Percentiles rank a stretch among this genome's conserved stretches.
Conservation (phyloP, 2,113 vertebrate species). For the Ctenomys sociabilis region DNA sequence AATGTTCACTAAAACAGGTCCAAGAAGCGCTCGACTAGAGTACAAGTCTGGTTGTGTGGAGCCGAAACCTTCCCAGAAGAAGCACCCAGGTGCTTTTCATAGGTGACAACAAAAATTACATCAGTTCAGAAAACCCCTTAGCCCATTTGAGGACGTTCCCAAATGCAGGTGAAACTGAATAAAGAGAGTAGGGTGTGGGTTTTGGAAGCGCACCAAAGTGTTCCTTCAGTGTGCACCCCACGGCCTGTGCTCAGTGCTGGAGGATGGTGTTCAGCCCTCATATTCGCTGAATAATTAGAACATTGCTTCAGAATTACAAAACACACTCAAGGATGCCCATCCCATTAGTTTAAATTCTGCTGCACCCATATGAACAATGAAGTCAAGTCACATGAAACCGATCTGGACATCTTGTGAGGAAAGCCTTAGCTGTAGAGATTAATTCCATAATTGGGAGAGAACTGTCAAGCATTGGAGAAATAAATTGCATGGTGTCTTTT, state of each 20-base stretch:
- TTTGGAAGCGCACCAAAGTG: background rate
- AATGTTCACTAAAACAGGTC: background rate
- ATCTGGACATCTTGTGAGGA: background rate
- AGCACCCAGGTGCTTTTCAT: background rate
- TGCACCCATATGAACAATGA: background rate
- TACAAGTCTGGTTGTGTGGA: background rate
- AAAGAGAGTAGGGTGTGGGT: background rate
- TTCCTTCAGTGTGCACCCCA: background rate
- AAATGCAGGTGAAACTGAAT: background rate
- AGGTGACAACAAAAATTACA: background rate
- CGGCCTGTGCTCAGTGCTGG: background rate
- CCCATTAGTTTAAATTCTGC: background rate
- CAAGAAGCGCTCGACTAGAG: background rate
- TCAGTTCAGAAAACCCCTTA: background rate
- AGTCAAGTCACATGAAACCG: background rate
- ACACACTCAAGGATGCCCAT: background rate
- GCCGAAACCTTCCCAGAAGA: background rate
- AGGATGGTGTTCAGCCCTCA: background rate
- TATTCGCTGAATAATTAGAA: background rate
- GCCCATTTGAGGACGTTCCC: background rate
- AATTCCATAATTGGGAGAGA: background rate
- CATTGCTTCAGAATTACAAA: background rate
- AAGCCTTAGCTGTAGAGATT: background rate
- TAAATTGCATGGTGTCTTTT: background rate
- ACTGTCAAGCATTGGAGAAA: background rate